Conservation (phyloP, 2,113 vertebrate genomes). For the Pungitius pungitius region DNA sequence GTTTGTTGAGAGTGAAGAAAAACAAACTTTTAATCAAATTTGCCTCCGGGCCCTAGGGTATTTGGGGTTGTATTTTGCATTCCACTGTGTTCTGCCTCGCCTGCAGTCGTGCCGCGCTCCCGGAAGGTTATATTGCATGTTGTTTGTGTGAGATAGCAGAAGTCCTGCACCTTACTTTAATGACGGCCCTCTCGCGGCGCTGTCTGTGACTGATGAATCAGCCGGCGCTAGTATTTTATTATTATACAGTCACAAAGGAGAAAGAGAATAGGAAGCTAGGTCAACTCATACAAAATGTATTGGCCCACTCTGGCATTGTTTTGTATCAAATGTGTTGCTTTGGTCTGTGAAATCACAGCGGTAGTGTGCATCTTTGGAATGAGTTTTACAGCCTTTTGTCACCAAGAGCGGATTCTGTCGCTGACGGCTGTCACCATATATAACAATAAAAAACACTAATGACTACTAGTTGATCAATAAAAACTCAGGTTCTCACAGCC, state of each 20-base stretch:
- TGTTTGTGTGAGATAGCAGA: conserved; percentile 61
- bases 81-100: conserved; percentile 70
- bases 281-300: conserved; percentile 40
- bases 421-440: conserved; percentile 22
- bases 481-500: conserved; percentile 51
- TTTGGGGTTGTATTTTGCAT: conserved; percentile 80
- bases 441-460: conserved; percentile 56
- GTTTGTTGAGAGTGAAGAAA: conserved; percentile 84
- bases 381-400: conserved; percentile 38
- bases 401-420: not conserved
- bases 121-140: conserved; percentile 72
- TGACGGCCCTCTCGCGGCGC: conserved; percentile 32
- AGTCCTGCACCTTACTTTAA: conserved; percentile 49
- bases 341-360: conserved; percentile 20
- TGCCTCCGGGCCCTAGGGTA: conserved; percentile 78
- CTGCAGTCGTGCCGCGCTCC: conserved; percentile 68
- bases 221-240: conserved; percentile 23
- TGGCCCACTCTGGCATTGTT: conserved; percentile 22
- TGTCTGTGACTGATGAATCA: conserved; percentile 52
- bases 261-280: conserved; percentile 24
- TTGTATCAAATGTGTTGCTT: conserved; percentile 22
- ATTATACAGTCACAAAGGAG: conserved; percentile 31
- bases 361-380: conserved; percentile 13
- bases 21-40: conserved; percentile 88
- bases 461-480: conserved; percentile 62